These are phyloP conservation scores for Theropithecus gelada DNA, from an alignment of 2,113 vertebrate species.

Conservation along the genomic window DNA sequence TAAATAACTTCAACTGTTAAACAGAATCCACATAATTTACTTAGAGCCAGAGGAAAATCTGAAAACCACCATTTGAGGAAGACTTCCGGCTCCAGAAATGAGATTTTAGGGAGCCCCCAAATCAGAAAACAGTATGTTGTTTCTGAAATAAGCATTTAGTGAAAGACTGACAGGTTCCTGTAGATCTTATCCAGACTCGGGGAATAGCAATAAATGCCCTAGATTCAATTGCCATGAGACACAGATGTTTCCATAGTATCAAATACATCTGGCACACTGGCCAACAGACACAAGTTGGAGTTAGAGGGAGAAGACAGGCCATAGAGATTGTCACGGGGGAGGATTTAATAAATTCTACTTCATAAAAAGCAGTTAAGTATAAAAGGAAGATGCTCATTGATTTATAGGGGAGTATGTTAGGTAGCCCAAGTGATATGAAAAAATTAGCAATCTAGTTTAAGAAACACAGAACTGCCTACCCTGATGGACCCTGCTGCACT, in stretches of 20 bases:
- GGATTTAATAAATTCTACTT: neutral
- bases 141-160: constrained; percentile 13
- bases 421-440: neutral
- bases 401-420: neutral
- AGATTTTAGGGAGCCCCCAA: neutral
- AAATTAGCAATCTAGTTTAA: neutral
- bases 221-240: neutral
- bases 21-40: constrained; percentile 21
- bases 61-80: constrained; percentile 16
- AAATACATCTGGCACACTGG: neutral
- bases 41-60: constrained; percentile 19
- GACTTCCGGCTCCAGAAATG: neutral
- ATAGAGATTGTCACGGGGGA: neutral
- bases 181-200: neutral
- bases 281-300: neutral
- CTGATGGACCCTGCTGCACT: neutral
- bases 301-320: constrained; percentile 21
- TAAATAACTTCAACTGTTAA: constrained; percentile 23
- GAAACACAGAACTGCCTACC: neutral
- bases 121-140: neutral
- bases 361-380: neutral
- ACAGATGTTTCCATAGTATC: constrained; percentile 36
- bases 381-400: constrained; percentile 18
- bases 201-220: constrained; percentile 16
- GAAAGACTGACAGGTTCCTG: neutral